Conservation (phyloP, 2,797 vertebrate genomes). For the Pseudocheirus occidentalis region DNA sequence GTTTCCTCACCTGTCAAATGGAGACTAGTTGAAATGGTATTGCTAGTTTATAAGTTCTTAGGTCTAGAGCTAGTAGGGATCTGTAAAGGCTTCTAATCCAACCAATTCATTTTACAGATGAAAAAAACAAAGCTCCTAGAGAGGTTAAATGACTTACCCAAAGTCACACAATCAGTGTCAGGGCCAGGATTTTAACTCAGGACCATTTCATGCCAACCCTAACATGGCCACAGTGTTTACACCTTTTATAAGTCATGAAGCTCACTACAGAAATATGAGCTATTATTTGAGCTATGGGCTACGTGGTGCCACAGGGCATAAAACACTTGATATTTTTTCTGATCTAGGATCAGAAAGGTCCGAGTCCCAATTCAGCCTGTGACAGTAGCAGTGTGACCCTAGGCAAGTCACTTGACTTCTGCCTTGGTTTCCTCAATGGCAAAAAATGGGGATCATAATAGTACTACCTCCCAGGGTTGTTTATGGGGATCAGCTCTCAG, state of each 20-base stretch:
- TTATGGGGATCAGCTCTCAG: constrained; percentile 5
- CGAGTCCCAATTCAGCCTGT: neutral
- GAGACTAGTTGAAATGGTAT: neutral
- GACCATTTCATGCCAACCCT: neutral
- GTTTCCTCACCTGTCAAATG: neutral
- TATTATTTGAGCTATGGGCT: neutral
- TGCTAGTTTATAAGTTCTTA: neutral
- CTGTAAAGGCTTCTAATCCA: neutral
- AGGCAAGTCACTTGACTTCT: neutral
- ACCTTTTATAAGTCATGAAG: neutral
- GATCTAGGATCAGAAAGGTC: no score
- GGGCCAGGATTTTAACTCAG: neutral
- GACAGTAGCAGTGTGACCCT: neutral
- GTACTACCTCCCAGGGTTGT: neutral
- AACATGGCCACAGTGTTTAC: neutral
- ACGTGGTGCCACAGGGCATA: neutral
- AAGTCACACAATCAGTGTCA: neutral
- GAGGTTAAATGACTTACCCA: neutral
- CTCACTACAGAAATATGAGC: neutral
- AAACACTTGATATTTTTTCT: neutral
- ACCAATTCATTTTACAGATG: neutral
- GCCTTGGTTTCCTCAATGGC: neutral
- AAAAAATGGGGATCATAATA: neutral
- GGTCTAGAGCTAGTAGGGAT: neutral
- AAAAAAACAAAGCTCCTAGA: neutral